Evolutionary conservation across 2,888 invertebrate species (phyloP), one percentile per base, ranked within the genome.

Genomic region (Aplocera efformata): DNA sequence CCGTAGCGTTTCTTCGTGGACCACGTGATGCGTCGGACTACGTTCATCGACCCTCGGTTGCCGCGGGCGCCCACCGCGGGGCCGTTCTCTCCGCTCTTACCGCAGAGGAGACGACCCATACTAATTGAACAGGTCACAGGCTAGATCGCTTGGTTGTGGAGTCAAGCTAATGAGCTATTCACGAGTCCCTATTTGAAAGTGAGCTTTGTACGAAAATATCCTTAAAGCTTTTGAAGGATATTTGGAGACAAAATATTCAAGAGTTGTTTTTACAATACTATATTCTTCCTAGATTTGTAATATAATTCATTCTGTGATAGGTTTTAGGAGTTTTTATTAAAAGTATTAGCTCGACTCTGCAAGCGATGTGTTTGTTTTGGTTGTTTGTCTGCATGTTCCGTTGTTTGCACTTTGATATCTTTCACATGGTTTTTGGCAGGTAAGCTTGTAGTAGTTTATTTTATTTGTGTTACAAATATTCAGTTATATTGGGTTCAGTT

Each of bases 21-120:
- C 89, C 98, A 99, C 86, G 93, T 94, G 65, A 92, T 94, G 82
- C 94, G 97, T 55, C 94, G 94, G 55, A 99, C 98, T 1, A 97
- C 98, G 6, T 98, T 98, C 86, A 97, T 99, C 89, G 99, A 99
- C 89, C 99, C 99, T 9, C 93, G 99, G 29, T 90, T 99, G 62
- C 98, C 98, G n/a, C 92, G 94, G 20, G 95, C 95, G 69, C 91
- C 94, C 36, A 91, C 92, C 29, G 79, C 80, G 56, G 84, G 81
- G 0, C 84, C 79, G 25, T 88, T 82, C 79, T 82, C 84, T 24
- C 86, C 88, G 36, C 72, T 82, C 26, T 60, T 83, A 60, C 76
- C 84, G 35, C 73, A 67, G 27, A 73, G 90, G 1, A 67, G 90
- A 6, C 77, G 90, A 21, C 88, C 84, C 31, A 61, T 66, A 3